A percentile compares a stretch with the other conserved stretches of the same genome.
Conservation (phyloP, 2,888 invertebrate species). For the Schrankia costaestrigalis region DNA sequence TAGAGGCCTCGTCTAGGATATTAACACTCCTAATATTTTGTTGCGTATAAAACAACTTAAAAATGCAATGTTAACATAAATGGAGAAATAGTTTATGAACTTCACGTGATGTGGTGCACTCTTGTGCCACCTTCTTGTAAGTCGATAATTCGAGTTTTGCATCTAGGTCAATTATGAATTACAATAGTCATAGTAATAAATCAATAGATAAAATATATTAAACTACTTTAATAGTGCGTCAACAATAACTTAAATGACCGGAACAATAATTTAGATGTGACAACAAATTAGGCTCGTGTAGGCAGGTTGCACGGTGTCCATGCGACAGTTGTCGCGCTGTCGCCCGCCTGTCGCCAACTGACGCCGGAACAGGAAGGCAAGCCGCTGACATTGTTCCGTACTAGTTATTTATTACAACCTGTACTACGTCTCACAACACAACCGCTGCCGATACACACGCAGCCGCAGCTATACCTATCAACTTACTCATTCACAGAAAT, state of each 20-base stretch:
- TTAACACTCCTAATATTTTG: too few species aligned
- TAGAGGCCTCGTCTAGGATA: too few species aligned
- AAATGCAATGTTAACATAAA: too few species aligned
- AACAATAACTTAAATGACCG: slow-evolving; percentile 16
- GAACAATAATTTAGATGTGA: slow-evolving; percentile 33
- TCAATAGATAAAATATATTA: background rate
- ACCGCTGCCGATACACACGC: too few species aligned
- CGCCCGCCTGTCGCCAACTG: slow-evolving; percentile 14
- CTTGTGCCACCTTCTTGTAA: background rate
- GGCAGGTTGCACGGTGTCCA: slow-evolving; percentile 11
- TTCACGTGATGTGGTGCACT: background rate
- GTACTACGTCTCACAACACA: too few species aligned
- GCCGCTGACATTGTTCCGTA: slow-evolving; percentile 31
- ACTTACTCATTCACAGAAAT: too few species aligned
- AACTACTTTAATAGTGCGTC: slow-evolving; percentile 3
- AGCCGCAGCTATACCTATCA: too few species aligned
- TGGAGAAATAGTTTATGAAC: too few species aligned
- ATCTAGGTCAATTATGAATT: too few species aligned
- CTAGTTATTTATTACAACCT: slow-evolving; percentile 30
- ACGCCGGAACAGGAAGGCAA: slow-evolving; percentile 22
- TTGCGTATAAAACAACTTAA: too few species aligned
- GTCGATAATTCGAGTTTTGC: background rate
- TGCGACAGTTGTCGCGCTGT: slow-evolving; percentile 11
- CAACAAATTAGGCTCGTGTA: slow-evolving; percentile 24
- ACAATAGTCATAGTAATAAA: too few species aligned